Base-by-base conservation (phyloP, 2,888 invertebrate species). In the Nymphalis urticae region DNA sequence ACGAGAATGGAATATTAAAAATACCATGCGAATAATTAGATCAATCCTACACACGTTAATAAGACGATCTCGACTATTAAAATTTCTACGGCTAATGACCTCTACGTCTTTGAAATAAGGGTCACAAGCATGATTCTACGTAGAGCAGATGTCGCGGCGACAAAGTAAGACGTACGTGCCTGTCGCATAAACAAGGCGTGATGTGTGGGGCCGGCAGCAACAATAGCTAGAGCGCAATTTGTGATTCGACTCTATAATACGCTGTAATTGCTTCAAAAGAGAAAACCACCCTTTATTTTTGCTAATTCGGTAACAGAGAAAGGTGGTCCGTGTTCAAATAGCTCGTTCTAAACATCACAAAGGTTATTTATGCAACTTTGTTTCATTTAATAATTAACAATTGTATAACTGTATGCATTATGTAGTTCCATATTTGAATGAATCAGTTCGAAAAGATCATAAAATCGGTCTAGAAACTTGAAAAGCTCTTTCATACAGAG, bases 111-210 rank as follows among this genome's bases (percentile, higher is more conserved):
- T 63, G 74, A 58, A 75, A 80, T 84, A 87, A 75, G 71, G 61
- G 48, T 53, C 48, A 54, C 42, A 50, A 56, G 24, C 32, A 50
- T 67, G 48, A 56, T 64, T 36, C 60, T 27, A 51, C 27, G 19
- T 53, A 17, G 47, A 77, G 82, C 88, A 88, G 89, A 90, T 91
- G 90, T 88, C 84, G 76, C 56, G 75, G 84, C 91, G 92, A 92
- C 92, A 92, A 90, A 89, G 92, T 92, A 90, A 87, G 83, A 79
- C 79, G 90, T 84, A 90, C 92, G 92, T 92, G 92, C 90, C 83
- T 80, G 84, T 83, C 84, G 84, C 82, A 84, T 92, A 92, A 92
- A 92, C 92, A 92, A 76, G 77, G 75, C 73, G 83, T 88, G 82
- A 87, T 87, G 90, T 90, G 92, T 91, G 92, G 90, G 90, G 90